Percentiles rank a stretch among this genome's conserved stretches.
phyloP scores from a whole-genome alignment of 2,797 vertebrate species.

The Enteromius treurensis region DNA sequence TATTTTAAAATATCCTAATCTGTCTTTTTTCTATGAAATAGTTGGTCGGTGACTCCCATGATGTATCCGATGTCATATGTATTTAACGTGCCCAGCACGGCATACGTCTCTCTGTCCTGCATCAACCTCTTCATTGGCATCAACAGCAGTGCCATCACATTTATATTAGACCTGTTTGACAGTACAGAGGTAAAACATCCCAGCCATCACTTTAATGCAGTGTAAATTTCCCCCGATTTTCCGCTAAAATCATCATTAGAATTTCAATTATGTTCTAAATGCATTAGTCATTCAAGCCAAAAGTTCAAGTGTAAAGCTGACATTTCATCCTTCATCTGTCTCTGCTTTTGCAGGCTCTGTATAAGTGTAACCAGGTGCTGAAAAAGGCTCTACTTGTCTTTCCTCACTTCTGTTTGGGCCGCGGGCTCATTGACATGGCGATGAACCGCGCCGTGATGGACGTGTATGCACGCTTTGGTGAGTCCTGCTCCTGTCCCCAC shows the following conservation, averaged over 20 bases:
- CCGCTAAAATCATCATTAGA: neutral
- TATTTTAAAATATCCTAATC: neutral
- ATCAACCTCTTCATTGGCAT: constrained; percentile 95
- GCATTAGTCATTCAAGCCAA: neutral
- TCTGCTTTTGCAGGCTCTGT: constrained; percentile 76
- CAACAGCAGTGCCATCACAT: constrained; percentile 93
- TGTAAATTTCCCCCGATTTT: constrained; percentile 70
- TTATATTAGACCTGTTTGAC: constrained; percentile 92
- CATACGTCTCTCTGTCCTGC: constrained; percentile 91
- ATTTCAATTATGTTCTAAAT: constrained; percentile 55
- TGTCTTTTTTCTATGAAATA: constrained; percentile 62
- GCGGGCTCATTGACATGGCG: constrained; percentile 93
- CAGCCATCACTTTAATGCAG: constrained; percentile 90
- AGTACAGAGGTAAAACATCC: constrained; percentile 78
- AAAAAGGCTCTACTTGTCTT: constrained; percentile 87
- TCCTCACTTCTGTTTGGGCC: constrained; percentile 93
- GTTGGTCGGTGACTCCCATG: constrained; percentile 95
- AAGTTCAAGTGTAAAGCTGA: constrained; percentile 6
- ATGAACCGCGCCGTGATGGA: constrained; percentile 92
- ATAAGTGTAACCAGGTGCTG: constrained; percentile 85
- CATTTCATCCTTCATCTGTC: neutral
- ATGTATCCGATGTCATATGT: constrained; percentile 93
- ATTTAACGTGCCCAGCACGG: constrained; percentile 92
- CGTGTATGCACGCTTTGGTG: constrained; percentile 89
- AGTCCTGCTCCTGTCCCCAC: constrained; percentile 52